Conservation (phyloP, 2,113 vertebrate species). For the Amphiprion percula region DNA sequence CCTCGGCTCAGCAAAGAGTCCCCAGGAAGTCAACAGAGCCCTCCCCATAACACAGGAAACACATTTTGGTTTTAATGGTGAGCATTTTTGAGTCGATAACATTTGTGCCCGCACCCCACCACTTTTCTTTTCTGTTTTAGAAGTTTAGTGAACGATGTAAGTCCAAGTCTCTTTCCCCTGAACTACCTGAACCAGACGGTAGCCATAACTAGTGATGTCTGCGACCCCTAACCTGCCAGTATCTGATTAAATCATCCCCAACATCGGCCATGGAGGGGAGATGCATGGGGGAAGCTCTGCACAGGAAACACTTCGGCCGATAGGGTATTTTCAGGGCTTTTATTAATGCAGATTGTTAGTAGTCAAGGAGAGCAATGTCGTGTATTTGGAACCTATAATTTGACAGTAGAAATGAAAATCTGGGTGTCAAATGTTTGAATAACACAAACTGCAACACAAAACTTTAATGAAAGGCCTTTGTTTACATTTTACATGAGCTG, state of each 20-base stretch:
- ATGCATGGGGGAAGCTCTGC: too few species aligned
- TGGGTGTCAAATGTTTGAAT: too few species aligned
- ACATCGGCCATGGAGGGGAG: too few species aligned
- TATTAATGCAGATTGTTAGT: too few species aligned
- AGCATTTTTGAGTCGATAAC: background rate
- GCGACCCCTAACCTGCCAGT: background rate
- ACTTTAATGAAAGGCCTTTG: too few species aligned
- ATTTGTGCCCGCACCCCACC: background rate
- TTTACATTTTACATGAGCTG: too few species aligned
- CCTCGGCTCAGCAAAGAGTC: conserved; percentile 8
- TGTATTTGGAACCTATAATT: too few species aligned
- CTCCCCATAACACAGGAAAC: background rate
- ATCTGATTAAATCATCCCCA: background rate
- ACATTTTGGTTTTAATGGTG: conserved; percentile 7
- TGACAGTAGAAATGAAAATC: too few species aligned
- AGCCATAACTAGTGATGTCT: background rate
- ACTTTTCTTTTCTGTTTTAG: conserved; percentile 20
- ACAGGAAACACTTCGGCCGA: too few species aligned
- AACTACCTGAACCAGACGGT: background rate
- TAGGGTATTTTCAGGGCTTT: too few species aligned
- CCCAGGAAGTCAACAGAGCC: conserved; percentile 10
- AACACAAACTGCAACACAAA: too few species aligned
- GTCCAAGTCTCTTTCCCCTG: background rate
- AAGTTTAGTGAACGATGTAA: conserved; percentile 42
- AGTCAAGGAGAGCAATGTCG: too few species aligned